These are phyloP conservation scores for Chromis chromis DNA, from an alignment of 2,797 vertebrate genomes.

Conservation along the genomic window DNA sequence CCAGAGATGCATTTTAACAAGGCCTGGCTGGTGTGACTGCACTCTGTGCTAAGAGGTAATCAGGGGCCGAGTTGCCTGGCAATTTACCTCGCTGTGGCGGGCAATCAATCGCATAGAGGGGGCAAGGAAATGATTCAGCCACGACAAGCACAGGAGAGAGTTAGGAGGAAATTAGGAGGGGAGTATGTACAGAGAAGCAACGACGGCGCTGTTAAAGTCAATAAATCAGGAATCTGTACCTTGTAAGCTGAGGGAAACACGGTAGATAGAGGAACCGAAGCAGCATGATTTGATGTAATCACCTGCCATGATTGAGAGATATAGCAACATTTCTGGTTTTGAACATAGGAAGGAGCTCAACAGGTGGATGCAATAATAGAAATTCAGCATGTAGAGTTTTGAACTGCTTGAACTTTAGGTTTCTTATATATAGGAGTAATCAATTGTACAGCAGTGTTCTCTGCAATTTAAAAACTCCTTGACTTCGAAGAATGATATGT, in stretches of 20 bases:
- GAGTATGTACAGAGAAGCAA: constrained; percentile 71
- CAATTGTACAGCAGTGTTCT: constrained; percentile 36
- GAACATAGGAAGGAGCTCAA: constrained; percentile 17
- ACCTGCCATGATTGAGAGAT: constrained; percentile 52
- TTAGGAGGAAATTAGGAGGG: constrained; percentile 72
- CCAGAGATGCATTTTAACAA: constrained; percentile 85
- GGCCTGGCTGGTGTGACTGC: constrained; percentile 80
- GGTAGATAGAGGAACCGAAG: constrained; percentile 59
- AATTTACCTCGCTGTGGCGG: constrained; percentile 85
- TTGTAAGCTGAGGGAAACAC: constrained; percentile 52
- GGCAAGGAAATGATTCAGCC: constrained; percentile 87
- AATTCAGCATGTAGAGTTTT: constrained; percentile 22
- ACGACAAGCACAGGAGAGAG: constrained; percentile 73
- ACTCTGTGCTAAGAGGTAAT: constrained; percentile 87
- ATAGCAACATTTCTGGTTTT: constrained; percentile 49
- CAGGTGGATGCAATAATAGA: constrained; percentile 45
- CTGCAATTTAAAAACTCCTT: constrained; percentile 39
- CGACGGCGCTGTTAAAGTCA: constrained; percentile 74
- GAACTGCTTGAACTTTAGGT: constrained; percentile 41
- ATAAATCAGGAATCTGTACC: constrained; percentile 76
- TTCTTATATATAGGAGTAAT: constrained; percentile 28
- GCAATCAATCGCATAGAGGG: constrained; percentile 86
- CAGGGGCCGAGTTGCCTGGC: constrained; percentile 83
- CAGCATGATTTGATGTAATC: constrained; percentile 66
- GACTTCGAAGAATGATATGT: constrained; percentile 26